phyloP scores from a whole-genome alignment of 1,140 invertebrate species.

The Leptoteleia sp. region DNA sequence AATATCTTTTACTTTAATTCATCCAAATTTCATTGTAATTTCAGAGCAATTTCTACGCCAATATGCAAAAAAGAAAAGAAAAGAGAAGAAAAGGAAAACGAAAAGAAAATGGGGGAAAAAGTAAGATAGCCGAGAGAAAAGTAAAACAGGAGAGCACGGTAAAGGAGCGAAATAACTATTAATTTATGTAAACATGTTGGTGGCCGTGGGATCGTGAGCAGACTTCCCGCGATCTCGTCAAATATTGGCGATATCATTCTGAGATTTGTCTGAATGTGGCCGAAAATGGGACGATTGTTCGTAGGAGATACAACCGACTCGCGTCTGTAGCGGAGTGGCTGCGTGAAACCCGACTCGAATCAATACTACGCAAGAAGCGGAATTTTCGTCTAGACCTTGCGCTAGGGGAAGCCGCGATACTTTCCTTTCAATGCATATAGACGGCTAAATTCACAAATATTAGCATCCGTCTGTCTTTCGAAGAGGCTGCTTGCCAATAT shows the following conservation, averaged over 20 bases:
- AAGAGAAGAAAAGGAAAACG: no score
- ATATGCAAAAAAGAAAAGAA: no score
- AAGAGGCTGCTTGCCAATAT: slow-evolving; percentile 54
- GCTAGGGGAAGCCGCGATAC: slow-evolving; percentile 46
- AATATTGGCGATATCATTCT: slow-evolving; percentile 38
- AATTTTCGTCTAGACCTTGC: slow-evolving; percentile 65
- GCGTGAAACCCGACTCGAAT: slow-evolving; percentile 61
- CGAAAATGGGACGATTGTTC: slow-evolving; percentile 61
- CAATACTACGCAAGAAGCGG: slow-evolving; percentile 65
- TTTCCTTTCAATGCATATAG: slow-evolving; percentile 58
- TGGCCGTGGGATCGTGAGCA: background rate
- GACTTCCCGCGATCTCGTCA: background rate
- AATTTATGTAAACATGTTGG: slow-evolving; percentile 6
- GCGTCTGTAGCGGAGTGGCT: slow-evolving; percentile 49
- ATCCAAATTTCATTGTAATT: no score
- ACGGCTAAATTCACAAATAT: slow-evolving; percentile 60
- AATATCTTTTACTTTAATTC: no score
- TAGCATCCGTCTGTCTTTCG: slow-evolving; percentile 57
- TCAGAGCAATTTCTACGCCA: no score
- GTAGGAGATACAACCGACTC: slow-evolving; percentile 55
- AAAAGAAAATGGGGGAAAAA: no score
- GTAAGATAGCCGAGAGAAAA: no score
- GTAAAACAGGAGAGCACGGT: no score
- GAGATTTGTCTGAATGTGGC: slow-evolving; percentile 48
- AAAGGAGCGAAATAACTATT: background rate